Evolutionary conservation across 2,888 invertebrate genomes (phyloP).

Genomic region (Lasius platythorax): DNA sequence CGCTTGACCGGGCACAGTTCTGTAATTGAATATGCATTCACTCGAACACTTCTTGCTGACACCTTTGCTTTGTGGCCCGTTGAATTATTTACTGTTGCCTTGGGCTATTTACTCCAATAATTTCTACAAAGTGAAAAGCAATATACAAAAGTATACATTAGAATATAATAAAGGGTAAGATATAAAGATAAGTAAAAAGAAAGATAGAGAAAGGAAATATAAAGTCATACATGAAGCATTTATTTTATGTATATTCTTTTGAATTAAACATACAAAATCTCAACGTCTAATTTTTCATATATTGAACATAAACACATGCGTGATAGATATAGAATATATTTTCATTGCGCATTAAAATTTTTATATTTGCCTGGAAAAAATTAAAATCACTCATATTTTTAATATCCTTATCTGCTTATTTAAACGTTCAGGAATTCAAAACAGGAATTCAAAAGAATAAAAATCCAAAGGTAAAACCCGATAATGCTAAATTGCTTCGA

Average conservation of each 20-base stretch:
- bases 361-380: background rate
- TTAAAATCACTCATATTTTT: background rate
- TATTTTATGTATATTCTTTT: background rate
- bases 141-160: conserved; percentile 11
- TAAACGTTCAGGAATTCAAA: background rate
- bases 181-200: background rate
- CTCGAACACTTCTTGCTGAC: conserved; percentile 58
- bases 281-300: conserved; percentile 6
- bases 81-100: conserved; percentile 30
- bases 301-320: background rate
- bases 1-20: conserved; percentile 43
- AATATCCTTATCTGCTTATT: conserved; percentile 34
- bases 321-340: background rate
- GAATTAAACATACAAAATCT: background rate
- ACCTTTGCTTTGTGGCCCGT: conserved; percentile 55
- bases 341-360: background rate
- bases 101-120: conserved; percentile 13
- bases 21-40: conserved; percentile 75
- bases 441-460: conserved; percentile 7
- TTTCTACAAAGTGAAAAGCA: conserved; percentile 14
- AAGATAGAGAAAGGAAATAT: background rate
- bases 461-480: conserved; percentile 26
- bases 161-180: conserved; percentile 8
- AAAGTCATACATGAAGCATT: background rate
- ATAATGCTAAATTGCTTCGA: conserved; percentile 33